A percentile compares a stretch with the other conserved stretches of the same genome.
These are phyloP conservation scores for Melinaea menophilus DNA, from an alignment of 2,888 invertebrate genomes.

Conservation along the genomic window DNA sequence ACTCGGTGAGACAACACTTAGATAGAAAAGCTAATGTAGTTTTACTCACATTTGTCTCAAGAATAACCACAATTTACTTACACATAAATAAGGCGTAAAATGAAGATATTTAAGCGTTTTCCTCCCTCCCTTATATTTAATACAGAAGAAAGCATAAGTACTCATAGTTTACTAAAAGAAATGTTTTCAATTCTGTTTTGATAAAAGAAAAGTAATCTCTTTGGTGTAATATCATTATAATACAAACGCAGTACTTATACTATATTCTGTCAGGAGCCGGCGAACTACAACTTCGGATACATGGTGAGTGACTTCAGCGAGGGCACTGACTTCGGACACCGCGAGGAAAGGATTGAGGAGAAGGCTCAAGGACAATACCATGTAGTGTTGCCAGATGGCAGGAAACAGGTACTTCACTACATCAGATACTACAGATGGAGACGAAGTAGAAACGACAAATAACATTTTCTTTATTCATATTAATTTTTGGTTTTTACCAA, in stretches of 20 bases:
- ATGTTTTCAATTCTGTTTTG: too few relatives aligned
- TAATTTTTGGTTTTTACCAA: neutral
- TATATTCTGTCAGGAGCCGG: slow-evolving; percentile 76
- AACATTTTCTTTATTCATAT: too few relatives aligned
- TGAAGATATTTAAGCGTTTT: too few relatives aligned
- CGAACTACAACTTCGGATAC: slow-evolving; percentile 82
- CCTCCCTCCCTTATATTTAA: neutral
- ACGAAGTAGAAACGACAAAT: too few relatives aligned
- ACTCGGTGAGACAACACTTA: slow-evolving; percentile 43
- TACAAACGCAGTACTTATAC: slow-evolving; percentile 42
- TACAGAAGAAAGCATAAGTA: slow-evolving; percentile 33
- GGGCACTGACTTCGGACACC: slow-evolving; percentile 81
- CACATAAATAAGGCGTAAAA: too few relatives aligned
- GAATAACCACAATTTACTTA: too few relatives aligned
- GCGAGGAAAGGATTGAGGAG: slow-evolving; percentile 80
- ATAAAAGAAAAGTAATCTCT: too few relatives aligned
- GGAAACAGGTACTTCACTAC: slow-evolving; percentile 70
- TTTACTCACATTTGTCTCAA: too few relatives aligned
- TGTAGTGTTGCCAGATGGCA: slow-evolving; percentile 81
- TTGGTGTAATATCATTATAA: too few relatives aligned
- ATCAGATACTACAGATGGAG: neutral
- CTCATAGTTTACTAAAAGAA: slow-evolving; percentile 11
- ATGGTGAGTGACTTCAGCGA: slow-evolving; percentile 80
- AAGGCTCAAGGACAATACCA: slow-evolving; percentile 80
- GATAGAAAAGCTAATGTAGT: too few relatives aligned